Base-by-base conservation (phyloP, 2,888 invertebrate genomes). In the Cabera pusaria region DNA sequence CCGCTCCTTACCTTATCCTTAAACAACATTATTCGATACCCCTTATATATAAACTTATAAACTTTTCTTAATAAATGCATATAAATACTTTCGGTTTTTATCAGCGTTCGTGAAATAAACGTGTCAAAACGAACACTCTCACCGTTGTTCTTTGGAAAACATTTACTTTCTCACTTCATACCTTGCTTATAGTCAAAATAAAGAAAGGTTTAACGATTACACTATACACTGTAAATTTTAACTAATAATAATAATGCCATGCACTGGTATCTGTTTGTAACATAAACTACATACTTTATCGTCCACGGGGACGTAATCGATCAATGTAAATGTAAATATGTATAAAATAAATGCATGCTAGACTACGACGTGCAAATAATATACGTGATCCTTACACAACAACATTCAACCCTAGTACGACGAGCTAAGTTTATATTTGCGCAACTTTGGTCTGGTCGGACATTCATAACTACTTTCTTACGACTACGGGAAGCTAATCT, bases 171-270 rank as follows among this genome's bases (percentile, higher is more conserved):
- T 3, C 14, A 16, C 20, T 28, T 18, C 12, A 14, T 4, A 14
- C 3, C 14, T 23, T 14, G 5, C 9, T 6, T 7, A 3, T 24
- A 6, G 17, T 3, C 6, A 11, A 18, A 1, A 1, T 8, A 4
- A 34, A 33, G 18, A n/a, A 24, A 24, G 5, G 6, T 11, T 12
- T 12, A 4, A 11, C 16, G 3, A 12, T 11, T n/a, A 17, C 5
- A 9, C 5, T 17, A 14, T 18, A 20, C 12, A 10, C 10, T n/a
- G 19, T 12, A n/a, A 16, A 17, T 7, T 24, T 28, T 16, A 21
- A 3, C 6, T 33, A 27, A 25, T n/a, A 28, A 39, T 42, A 42
- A 36, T 36, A 42, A 42, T 36, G 41, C 41, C 22, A 27, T 29
- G 29, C 31, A 31, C 36, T 12, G 16, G 22, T 42, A 23, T 25